phyloP scores from a whole-genome alignment of 2,113 vertebrate species.

The Ariopsis seemanni region DNA sequence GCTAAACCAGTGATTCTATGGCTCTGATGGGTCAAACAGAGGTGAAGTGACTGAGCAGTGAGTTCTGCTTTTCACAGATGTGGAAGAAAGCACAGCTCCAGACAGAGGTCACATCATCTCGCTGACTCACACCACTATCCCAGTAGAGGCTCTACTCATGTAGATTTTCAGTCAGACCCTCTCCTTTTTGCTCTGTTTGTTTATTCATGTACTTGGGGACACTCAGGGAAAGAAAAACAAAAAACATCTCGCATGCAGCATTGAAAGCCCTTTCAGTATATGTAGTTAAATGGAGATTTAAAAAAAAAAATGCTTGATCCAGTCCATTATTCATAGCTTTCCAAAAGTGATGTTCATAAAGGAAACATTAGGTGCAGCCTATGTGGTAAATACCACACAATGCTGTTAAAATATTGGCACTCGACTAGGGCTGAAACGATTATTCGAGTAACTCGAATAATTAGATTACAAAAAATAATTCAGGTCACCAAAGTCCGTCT shows the following conservation, averaged over 20 bases:
- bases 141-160: not conserved
- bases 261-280: not conserved
- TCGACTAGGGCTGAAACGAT: not conserved
- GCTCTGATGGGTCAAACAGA: not conserved
- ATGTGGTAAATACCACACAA: not conserved
- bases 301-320: not conserved
- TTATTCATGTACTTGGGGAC: not conserved
- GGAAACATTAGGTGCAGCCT: not conserved
- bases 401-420: not conserved
- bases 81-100: not conserved
- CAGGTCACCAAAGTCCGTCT: no score
- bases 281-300: not conserved
- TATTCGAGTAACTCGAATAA: no score
- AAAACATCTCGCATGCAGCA: not conserved
- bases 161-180: not conserved
- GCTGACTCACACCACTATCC: not conserved
- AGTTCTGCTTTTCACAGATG: slow-evolving; percentile 1
- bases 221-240: not conserved
- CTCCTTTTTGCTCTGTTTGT: not conserved
- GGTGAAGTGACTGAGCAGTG: not conserved
- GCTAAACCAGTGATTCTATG: not conserved
- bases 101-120: not conserved
- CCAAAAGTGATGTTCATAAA: not conserved
- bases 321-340: not conserved
- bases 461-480: no score